These are phyloP conservation scores for Gadopsis marmoratus DNA, from an alignment of 2,797 vertebrate genomes.

Conservation along the genomic window DNA sequence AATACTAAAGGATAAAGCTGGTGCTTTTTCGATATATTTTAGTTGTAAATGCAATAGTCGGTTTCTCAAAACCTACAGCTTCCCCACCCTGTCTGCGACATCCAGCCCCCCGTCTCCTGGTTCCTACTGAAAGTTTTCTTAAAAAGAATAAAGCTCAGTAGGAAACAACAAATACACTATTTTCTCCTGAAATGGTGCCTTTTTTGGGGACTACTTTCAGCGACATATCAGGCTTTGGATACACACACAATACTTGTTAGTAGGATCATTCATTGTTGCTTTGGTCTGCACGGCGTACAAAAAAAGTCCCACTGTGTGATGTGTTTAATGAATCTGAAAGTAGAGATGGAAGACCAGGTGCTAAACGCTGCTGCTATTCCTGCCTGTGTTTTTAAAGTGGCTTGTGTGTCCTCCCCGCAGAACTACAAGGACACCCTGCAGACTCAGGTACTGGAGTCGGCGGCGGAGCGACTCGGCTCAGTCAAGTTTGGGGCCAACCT, in stretches of 20 bases:
- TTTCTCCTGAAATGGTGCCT: no score
- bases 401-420: conserved; percentile 47
- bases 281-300: no score
- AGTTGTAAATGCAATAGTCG: background rate
- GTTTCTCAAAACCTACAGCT: background rate
- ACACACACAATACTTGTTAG: no score
- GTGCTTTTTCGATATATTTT: background rate
- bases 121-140: no score
- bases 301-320: background rate
- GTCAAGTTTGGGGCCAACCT: conserved; percentile 73
- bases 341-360: conserved; percentile 6
- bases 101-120: background rate
- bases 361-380: conserved; percentile 21
- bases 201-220: no score
- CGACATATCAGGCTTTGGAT: no score
- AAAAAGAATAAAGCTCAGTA: no score
- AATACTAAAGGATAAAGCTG: background rate
- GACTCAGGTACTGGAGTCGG: conserved; percentile 78
- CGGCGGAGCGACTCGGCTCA: background rate
- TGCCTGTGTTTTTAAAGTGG: background rate
- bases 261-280: no score
- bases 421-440: conserved; percentile 82
- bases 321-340: conserved; percentile 18
- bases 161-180: no score
- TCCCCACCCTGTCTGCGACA: background rate